These are phyloP conservation scores for Philopotamus ludificatus DNA, from an alignment of 1,140 invertebrate genomes.

Conservation along the genomic window DNA sequence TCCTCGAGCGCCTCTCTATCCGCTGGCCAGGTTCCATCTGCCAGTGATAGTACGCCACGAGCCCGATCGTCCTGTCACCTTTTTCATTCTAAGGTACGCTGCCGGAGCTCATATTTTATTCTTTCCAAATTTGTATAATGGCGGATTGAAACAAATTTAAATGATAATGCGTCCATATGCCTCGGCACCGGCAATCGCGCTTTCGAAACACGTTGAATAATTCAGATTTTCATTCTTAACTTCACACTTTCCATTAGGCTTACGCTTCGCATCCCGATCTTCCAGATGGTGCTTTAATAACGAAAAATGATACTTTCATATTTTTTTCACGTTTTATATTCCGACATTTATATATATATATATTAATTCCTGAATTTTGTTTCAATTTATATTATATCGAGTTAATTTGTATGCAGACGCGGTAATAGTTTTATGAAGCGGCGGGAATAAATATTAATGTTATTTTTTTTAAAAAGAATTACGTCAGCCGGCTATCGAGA, in stretches of 20 bases:
- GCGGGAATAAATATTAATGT: too few relatives aligned
- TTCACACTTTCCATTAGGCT: constrained; percentile 19
- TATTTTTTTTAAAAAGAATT: too few relatives aligned
- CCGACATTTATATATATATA: too few relatives aligned
- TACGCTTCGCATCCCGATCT: background rate
- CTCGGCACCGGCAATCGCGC: background rate
- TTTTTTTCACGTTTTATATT: too few relatives aligned
- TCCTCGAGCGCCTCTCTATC: constrained; percentile 83
- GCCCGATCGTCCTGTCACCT: constrained; percentile 63
- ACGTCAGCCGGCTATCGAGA: too few relatives aligned
- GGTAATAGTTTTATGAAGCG: too few relatives aligned
- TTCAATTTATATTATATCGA: too few relatives aligned
- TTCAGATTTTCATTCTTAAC: constrained; percentile 18
- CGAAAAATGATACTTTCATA: background rate
- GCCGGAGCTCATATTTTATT: background rate
- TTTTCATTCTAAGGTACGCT: constrained; percentile 78
- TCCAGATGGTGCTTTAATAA: constrained; percentile 17
- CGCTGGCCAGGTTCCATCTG: constrained; percentile 81
- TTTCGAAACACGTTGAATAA: constrained; percentile 14
- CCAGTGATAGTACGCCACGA: constrained; percentile 79
- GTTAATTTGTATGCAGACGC: too few relatives aligned
- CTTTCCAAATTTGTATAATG: background rate
- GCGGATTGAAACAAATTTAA: constrained; percentile 1
- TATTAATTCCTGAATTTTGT: too few relatives aligned
- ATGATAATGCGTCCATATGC: constrained; percentile 12